Evolutionary conservation across 35 echinoderm and acorn worm species (phyloP).

Genomic region (Ophioderma brevispina): DNA sequence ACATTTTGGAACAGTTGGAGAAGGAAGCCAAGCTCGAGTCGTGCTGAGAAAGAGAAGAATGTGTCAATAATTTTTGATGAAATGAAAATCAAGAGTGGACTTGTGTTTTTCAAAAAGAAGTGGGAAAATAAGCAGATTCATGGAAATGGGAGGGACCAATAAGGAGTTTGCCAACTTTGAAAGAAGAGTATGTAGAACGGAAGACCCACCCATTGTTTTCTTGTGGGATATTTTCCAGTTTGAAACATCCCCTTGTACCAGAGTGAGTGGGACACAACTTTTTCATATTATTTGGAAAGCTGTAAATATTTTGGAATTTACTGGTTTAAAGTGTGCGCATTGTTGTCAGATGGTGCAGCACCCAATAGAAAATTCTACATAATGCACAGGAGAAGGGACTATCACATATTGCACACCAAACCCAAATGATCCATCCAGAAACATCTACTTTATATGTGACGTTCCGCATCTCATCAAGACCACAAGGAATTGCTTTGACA

Average conservation of each 20-base stretch:
- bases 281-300: neutral
- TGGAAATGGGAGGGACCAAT: slow-evolving; percentile 8
- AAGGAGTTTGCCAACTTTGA: neutral
- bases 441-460: slow-evolving; percentile 67
- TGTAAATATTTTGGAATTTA: neutral
- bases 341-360: slow-evolving; percentile 49
- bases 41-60: neutral
- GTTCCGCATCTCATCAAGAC: slow-evolving; percentile 61
- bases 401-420: neutral
- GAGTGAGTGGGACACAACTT: too few relatives aligned
- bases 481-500: slow-evolving; percentile 53
- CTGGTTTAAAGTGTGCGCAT: slow-evolving; percentile 26
- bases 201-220: neutral
- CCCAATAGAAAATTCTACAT: slow-evolving; percentile 57
- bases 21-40: neutral
- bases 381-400: neutral
- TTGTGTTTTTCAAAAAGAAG: slow-evolving; percentile 21
- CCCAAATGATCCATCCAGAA: neutral
- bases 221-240: slow-evolving; percentile 42
- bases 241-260: slow-evolving; percentile 14
- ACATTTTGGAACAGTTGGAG: neutral
- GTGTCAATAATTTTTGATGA: slow-evolving; percentile 35
- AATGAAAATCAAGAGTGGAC: slow-evolving; percentile 29
- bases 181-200: neutral
- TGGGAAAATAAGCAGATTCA: slow-evolving; percentile 18